Evolutionary conservation across 2,797 vertebrate species (phyloP).

Genomic region (Oryzias dopingdopingensis): DNA sequence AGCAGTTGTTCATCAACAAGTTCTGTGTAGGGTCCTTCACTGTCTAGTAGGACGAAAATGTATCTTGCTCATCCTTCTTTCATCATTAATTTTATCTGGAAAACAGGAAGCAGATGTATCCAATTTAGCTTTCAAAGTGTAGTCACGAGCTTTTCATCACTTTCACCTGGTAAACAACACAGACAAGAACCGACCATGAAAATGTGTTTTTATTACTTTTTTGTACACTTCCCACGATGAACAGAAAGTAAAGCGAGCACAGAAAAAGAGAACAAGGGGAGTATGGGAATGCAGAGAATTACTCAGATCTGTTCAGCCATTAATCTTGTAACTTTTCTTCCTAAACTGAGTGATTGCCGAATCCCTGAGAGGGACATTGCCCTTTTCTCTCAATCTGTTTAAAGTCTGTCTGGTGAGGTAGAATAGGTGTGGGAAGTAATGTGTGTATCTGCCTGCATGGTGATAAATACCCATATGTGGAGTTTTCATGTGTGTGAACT

Average conservation of each 20-base stretch:
- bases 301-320: slow-evolving; percentile 47
- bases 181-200: slow-evolving; percentile 29
- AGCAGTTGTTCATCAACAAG: slow-evolving; percentile 26
- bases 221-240: slow-evolving; percentile 52
- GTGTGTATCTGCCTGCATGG: slow-evolving; percentile 18
- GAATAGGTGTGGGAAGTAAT: slow-evolving; percentile 19
- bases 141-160: slow-evolving; percentile 26
- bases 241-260: slow-evolving; percentile 34
- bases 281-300: slow-evolving; percentile 47
- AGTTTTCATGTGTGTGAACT: slow-evolving; percentile 40
- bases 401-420: slow-evolving; percentile 32
- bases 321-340: slow-evolving; percentile 49
- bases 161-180: slow-evolving; percentile 50
- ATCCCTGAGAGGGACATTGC: slow-evolving; percentile 41
- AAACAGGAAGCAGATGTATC: slow-evolving; percentile 22
- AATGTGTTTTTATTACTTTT: slow-evolving; percentile 38
- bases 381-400: slow-evolving; percentile 54
- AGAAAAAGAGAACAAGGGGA: slow-evolving; percentile 38
- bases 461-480: slow-evolving; percentile 33
- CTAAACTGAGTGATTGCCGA: slow-evolving; percentile 38
- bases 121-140: slow-evolving; percentile 8
- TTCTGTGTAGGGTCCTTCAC: slow-evolving; percentile 11
- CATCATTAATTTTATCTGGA: slow-evolving; percentile 29
- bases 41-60: slow-evolving; percentile 12
- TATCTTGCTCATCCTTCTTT: slow-evolving; percentile 25